Base-by-base conservation (phyloP, 2,888 invertebrate species). In the Pseudolycoriella hygida region DNA sequence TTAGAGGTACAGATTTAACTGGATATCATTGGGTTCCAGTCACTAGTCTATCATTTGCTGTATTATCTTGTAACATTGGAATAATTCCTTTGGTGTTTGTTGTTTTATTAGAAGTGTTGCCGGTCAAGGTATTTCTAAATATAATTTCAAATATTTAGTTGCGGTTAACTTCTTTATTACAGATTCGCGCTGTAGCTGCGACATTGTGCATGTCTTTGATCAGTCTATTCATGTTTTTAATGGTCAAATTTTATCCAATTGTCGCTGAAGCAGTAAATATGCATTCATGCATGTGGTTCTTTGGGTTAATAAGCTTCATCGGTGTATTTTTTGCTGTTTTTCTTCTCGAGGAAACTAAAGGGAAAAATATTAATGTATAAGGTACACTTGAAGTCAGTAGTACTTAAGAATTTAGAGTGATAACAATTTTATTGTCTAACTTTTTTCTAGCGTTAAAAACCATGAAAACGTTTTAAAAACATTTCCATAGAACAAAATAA, bases 11-110 rank as follows among this genome's bases (percentile, higher is more conserved):
- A 34, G 43, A 47, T 43, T 46, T 51, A 12, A 39, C 41, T 2
- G 40, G 43, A 19, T 17, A 47, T n/a, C 46, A 45, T 37, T 53
- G 53, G 52, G 34, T 53, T 10, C 53, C 53, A 42, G 44, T 52
- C n/a, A 25, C 44, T 8, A 49, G 50, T 43, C 30, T 53, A 25
- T 53, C 51, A 15, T 41, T 48, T 20, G 47, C 43, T 12, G 44
- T 51, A 14, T 52, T 52, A 39, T 34, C 47, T 12, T 40, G 46
- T 34, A 48, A 49, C 8, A 20, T 44, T 34, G 53, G 52, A 31
- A 43, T 50, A 15, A 32, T 49, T 17, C 49, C 53, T 8, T 20
- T 51, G 6, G 49, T 51, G 2, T 50, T 53, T 42, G 47, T 50
- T 34, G 49, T 53, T 6, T 15, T 53, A 20, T 47, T 47, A 4